Evolutionary conservation across 2,113 vertebrate genomes (phyloP).

Genomic region (Emydura subglobosa): DNA sequence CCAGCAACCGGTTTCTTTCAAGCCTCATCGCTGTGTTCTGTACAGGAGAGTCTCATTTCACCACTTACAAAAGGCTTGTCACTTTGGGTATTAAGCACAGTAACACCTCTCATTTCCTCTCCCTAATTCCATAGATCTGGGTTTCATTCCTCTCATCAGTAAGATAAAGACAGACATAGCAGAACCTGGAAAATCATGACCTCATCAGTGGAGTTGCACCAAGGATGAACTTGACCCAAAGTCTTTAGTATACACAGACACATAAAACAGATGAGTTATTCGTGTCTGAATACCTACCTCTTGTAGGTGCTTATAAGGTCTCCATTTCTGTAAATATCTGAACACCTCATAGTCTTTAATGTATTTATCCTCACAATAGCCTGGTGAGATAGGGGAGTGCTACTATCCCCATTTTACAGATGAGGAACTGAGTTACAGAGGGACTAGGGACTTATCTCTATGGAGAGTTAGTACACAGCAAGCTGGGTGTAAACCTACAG

Average conservation of each 20-base stretch:
- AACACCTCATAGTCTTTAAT: not conserved
- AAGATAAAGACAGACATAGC: slow-evolving; percentile 55
- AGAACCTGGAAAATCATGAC: slow-evolving; percentile 5
- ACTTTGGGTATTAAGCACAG: slow-evolving; percentile 63
- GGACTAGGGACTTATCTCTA: not conserved
- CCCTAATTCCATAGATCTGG: slow-evolving; percentile 33
- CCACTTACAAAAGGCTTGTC: slow-evolving; percentile 44
- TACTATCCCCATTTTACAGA: not conserved
- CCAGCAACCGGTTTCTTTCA: slow-evolving; percentile 66
- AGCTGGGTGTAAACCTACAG: too few relatives aligned
- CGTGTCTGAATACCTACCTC: slow-evolving; percentile 44
- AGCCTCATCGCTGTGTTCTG: slow-evolving; percentile 46
- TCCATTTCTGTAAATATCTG: not conserved
- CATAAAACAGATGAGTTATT: slow-evolving; percentile 49
- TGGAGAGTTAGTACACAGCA: not conserved
- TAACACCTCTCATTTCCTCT: slow-evolving; percentile 48
- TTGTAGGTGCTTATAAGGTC: not conserved
- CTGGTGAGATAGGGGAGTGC: not conserved
- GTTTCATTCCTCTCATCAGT: slow-evolving; percentile 15
- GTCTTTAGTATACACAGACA: slow-evolving; percentile 65
- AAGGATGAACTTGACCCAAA: slow-evolving; percentile 52
- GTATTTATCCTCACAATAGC: not conserved
- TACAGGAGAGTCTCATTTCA: slow-evolving; percentile 59
- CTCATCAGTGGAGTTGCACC: slow-evolving; percentile 40
- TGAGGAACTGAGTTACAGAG: not conserved